Evolutionary conservation across 30 jellyfish, hydroid and myxozoan genomes (phyloP), one percentile per base, ranked within the genome.

Genomic region (Mastigias papua): DNA sequence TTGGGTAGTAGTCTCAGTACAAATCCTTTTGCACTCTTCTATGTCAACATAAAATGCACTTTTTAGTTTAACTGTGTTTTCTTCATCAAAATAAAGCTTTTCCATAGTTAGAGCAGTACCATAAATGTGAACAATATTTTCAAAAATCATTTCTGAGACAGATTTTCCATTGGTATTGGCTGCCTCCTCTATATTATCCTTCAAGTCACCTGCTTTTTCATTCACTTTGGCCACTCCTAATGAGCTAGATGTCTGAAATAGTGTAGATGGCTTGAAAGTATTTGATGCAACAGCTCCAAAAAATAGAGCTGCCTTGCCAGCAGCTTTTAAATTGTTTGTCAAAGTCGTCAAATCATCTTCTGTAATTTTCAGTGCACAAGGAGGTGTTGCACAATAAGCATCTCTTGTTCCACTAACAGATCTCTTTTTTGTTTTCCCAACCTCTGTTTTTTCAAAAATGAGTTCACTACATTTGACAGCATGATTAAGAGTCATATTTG

Each of bases 291-390:
- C 34, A 27, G 81, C 27, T 69, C 42, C 61, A 34, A 58, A 69
- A 31, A 69, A 69, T 10, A 69, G 61, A 26, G 81, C 27, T 31
- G 81, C 81, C 61, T 34, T 69, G 17, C 81, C 81, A 67, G 78
- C 78, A 22, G 23, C 42, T 17, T 33, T 67, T 31, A 67, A 67
- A 26, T 67, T 31, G 49, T 30, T 67, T 20, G 49, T 33, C 49
- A 67, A 31, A 16, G 30, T 21, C 34, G 11, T 30, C 30, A 67
- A 30, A 20, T 26, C 78, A 17, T 30, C 49, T 20, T 21, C 49
- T 16, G 49, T 67, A 67, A 30, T 31, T 67, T 67, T 30, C 34
- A 22, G 78, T 16, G 78, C 78, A 67, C 30, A 67, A 16, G 46
- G 49, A 22, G 65, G 81, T 3, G 80, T 69, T 25, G 80, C 80